Conservation (phyloP, 2,888 invertebrate species). For the Perdita meconis region DNA sequence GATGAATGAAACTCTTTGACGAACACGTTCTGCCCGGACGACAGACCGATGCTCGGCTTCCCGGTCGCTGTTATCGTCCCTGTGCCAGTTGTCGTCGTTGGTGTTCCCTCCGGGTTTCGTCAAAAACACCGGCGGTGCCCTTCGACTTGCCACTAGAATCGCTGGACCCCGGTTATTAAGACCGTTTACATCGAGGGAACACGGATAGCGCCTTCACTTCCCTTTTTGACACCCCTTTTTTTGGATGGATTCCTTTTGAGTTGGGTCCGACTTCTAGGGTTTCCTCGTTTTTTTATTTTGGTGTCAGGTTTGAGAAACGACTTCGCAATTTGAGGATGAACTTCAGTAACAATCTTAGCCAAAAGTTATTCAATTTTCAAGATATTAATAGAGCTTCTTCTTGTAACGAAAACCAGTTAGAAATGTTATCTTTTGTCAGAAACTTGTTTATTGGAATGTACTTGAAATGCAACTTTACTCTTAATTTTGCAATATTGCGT, state of each 20-base stretch:
- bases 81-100: constrained; percentile 65
- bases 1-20: constrained; percentile 75
- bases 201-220: constrained; percentile 13
- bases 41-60: constrained; percentile 51
- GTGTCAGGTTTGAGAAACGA: too few relatives aligned
- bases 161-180: constrained; percentile 54
- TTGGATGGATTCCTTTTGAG: neutral
- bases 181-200: constrained; percentile 33
- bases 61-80: constrained; percentile 66
- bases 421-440: too few relatives aligned
- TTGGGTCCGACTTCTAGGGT: neutral
- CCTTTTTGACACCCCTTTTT: neutral
- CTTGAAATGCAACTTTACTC: too few relatives aligned
- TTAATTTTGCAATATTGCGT: too few relatives aligned
- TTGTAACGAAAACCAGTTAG: too few relatives aligned
- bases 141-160: constrained; percentile 28
- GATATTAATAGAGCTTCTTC: too few relatives aligned
- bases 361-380: too few relatives aligned
- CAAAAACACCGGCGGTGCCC: constrained; percentile 22
- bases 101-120: constrained; percentile 57
- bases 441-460: too few relatives aligned
- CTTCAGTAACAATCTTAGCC: too few relatives aligned
- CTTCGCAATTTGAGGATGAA: too few relatives aligned
- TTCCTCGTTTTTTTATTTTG: neutral
- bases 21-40: constrained; percentile 53